Conservation (phyloP, 2,888 invertebrate genomes). For the Synergus umbraculus region DNA sequence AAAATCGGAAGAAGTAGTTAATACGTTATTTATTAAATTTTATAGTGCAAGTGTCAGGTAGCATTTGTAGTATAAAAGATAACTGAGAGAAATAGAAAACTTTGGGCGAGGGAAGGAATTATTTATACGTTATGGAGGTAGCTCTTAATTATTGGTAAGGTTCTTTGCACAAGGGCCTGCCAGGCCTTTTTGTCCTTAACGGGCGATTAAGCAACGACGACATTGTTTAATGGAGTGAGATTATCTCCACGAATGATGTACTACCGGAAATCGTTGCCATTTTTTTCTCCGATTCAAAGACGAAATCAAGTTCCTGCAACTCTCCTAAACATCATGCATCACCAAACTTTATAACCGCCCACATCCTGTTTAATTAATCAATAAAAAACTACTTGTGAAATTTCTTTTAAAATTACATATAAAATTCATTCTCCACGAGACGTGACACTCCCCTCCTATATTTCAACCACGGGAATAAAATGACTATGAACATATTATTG, state of each 20-base stretch:
- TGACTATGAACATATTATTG: too few relatives aligned
- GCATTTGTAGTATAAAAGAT: not conserved
- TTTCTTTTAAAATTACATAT: too few relatives aligned
- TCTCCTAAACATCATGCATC: slow-evolving; percentile 10
- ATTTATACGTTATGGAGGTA: slow-evolving; percentile 32
- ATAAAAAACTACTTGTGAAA: not conserved
- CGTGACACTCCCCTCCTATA: too few relatives aligned
- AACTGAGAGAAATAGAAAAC: slow-evolving; percentile 10
- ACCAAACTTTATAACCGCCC: slow-evolving; percentile 14
- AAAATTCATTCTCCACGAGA: too few relatives aligned
- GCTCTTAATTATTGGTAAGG: slow-evolving; percentile 34
- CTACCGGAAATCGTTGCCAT: slow-evolving; percentile 34
- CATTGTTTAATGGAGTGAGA: slow-evolving; percentile 40
- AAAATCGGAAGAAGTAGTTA: too few relatives aligned
- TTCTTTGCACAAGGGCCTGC: slow-evolving; percentile 6
- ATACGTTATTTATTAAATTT: too few relatives aligned
- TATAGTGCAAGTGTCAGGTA: too few relatives aligned
- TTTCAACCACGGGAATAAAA: too few relatives aligned
- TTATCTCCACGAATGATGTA: slow-evolving; percentile 35
- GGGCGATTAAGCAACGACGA: slow-evolving; percentile 34
- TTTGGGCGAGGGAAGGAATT: slow-evolving; percentile 16
- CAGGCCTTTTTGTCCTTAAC: slow-evolving; percentile 20
- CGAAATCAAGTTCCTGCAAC: slow-evolving; percentile 33
- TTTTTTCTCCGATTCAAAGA: slow-evolving; percentile 36
- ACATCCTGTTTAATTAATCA: not conserved